These are phyloP conservation scores for Pangasius macronema DNA, from an alignment of 2,797 vertebrate species.

Conservation along the genomic window DNA sequence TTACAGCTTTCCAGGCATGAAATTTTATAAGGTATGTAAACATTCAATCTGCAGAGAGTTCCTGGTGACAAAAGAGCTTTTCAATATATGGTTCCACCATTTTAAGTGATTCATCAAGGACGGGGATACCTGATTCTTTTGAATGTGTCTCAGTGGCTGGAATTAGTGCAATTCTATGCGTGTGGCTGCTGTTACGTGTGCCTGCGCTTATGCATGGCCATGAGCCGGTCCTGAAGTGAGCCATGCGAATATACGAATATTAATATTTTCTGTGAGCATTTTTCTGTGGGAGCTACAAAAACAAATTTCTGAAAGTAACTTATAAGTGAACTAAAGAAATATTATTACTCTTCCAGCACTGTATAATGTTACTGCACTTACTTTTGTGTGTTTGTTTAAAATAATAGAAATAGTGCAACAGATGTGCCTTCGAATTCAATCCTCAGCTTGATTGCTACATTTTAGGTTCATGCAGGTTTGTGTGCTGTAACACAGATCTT, in stretches of 20 bases:
- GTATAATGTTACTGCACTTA: not conserved
- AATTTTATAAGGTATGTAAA: conserved; percentile 57
- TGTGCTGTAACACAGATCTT: not conserved
- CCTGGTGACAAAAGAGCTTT: conserved; percentile 45
- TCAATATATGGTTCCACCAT: conserved; percentile 31
- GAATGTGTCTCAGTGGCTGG: conserved; percentile 18
- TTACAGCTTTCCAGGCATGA: conserved; percentile 53
- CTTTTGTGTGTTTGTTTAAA: not conserved
- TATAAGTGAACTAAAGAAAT: not conserved
- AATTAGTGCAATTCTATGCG: not conserved
- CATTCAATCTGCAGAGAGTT: conserved; percentile 45
- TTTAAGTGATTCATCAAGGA: conserved; percentile 21
- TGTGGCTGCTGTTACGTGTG: conserved; percentile 15
- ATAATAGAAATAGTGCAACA: not conserved
- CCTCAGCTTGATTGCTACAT: not conserved
- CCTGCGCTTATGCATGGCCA: conserved; percentile 16
- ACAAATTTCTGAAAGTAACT: not conserved
- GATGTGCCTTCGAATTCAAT: not conserved
- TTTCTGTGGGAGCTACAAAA: not conserved
- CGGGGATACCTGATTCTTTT: not conserved
- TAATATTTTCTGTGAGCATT: not conserved
- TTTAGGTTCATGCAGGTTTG: no score
- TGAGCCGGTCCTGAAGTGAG: not conserved
- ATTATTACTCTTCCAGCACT: not conserved
- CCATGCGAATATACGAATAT: no score